These are phyloP conservation scores for Chaetura pelagica DNA, from an alignment of 2,113 vertebrate genomes.

Conservation along the genomic window DNA sequence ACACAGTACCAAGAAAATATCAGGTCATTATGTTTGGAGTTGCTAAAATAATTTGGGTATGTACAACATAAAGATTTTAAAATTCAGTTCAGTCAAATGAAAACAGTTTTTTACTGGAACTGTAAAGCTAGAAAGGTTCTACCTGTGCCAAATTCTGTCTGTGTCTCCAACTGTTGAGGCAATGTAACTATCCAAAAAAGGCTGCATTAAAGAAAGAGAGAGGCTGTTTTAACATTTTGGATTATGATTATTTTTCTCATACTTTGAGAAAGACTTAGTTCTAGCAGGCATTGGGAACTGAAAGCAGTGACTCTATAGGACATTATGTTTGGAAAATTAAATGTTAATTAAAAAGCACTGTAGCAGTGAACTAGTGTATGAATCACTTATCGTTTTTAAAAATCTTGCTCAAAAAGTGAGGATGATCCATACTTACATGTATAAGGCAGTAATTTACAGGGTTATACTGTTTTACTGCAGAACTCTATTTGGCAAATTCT, in stretches of 20 bases:
- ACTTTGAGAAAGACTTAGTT: constrained; percentile 17
- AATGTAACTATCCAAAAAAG: neutral
- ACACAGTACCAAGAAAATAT: neutral
- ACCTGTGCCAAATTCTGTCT: neutral
- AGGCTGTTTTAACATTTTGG: constrained; percentile 29
- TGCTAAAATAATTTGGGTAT: neutral
- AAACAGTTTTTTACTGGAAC: neutral
- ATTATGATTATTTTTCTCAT: constrained; percentile 19
- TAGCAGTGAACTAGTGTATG: neutral
- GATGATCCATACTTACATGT: constrained; percentile 13
- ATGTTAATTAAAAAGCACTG: constrained; percentile 56
- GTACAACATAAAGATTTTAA: neutral
- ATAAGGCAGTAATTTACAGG: constrained; percentile 27
- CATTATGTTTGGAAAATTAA: constrained; percentile 51
- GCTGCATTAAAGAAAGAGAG: neutral
- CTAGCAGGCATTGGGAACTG: constrained; percentile 11
- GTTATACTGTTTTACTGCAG: constrained; percentile 21
- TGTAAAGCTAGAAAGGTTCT: neutral
- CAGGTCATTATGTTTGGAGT: neutral
- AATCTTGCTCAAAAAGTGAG: neutral
- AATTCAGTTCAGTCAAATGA: neutral
- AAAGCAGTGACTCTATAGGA: constrained; percentile 35
- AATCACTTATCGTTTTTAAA: constrained; percentile 55
- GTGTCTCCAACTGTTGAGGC: neutral
- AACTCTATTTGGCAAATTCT: constrained; percentile 29